Conservation (phyloP, 2,113 vertebrate genomes). For the Lophius piscatorius region DNA sequence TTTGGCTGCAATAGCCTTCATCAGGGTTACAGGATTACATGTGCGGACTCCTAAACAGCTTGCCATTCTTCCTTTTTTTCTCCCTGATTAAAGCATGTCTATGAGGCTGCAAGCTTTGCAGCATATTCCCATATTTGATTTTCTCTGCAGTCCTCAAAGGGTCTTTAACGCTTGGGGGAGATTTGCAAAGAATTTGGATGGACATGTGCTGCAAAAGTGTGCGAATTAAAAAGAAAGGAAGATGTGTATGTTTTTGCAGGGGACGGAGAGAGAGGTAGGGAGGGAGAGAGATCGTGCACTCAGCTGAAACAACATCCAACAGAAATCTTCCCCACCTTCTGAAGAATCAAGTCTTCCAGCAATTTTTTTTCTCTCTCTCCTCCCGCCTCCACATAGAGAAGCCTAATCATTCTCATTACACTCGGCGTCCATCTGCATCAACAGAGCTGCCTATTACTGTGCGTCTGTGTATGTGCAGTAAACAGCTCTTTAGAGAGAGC, state of each 20-base stretch:
- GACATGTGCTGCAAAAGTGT: slow-evolving; percentile 35
- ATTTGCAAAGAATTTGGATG: slow-evolving; percentile 30
- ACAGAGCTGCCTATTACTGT: slow-evolving; percentile 68
- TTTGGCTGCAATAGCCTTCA: slow-evolving; percentile 3
- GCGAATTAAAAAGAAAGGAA: background rate
- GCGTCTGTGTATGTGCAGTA: slow-evolving; percentile 63
- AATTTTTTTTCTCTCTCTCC: background rate
- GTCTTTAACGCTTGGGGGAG: slow-evolving; percentile 24
- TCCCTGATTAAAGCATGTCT: background rate
- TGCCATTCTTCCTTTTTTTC: background rate
- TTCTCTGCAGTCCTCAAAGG: background rate
- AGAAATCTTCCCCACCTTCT: slow-evolving; percentile 54
- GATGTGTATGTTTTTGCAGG: slow-evolving; percentile 30
- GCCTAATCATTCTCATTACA: slow-evolving; percentile 77
- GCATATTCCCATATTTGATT: slow-evolving; percentile 6
- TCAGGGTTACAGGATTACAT: slow-evolving; percentile 7
- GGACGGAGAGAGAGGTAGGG: slow-evolving; percentile 2
- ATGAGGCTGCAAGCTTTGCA: slow-evolving; percentile 2
- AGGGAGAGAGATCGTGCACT: slow-evolving; percentile 38
- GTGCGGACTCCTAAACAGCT: background rate
- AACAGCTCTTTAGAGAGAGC: slow-evolving; percentile 75
- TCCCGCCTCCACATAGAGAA: slow-evolving; percentile 53
- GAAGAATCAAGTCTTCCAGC: slow-evolving; percentile 46
- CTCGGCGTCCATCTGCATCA: slow-evolving; percentile 72
- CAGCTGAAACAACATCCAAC: slow-evolving; percentile 63